Percentiles rank a stretch among this genome's conserved stretches.
These are phyloP conservation scores for Epinotia demarniana DNA, from an alignment of 2,888 invertebrate genomes.

Conservation along the genomic window DNA sequence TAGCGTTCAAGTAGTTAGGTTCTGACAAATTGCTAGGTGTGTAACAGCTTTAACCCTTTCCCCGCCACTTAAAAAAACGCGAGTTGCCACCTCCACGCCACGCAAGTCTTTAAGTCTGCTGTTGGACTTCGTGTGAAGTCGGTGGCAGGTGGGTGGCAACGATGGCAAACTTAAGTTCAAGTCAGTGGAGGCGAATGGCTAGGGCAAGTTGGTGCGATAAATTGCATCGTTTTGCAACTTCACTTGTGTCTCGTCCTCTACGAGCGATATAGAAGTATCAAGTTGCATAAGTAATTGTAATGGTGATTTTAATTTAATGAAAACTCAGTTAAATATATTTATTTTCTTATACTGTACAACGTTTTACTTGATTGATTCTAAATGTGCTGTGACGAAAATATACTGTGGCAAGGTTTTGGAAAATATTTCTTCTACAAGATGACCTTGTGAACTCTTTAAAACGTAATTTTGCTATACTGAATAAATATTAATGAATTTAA, in stretches of 20 bases:
- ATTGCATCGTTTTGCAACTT: background rate
- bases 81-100: too few species aligned
- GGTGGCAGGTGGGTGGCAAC: too few species aligned
- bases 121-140: too few species aligned
- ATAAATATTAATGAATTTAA: constrained; percentile 42
- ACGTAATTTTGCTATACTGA: constrained; percentile 53
- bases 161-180: too few species aligned
- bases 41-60: too few species aligned
- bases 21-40: too few species aligned
- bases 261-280: constrained; percentile 22
- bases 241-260: constrained; percentile 9
- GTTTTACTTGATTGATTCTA: constrained; percentile 34
- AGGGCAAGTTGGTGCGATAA: too few species aligned
- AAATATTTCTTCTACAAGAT: constrained; percentile 44
- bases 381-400: constrained; percentile 44
- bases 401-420: constrained; percentile 42
- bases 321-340: constrained; percentile 16
- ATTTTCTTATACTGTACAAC: constrained; percentile 39
- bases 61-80: too few species aligned
- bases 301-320: constrained; percentile 29
- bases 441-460: constrained; percentile 50
- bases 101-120: too few species aligned
- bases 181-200: too few species aligned
- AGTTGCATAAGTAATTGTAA: constrained; percentile 22
- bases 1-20: too few species aligned